Percentiles rank a stretch among this genome's conserved stretches.
Conservation (phyloP, 2,888 invertebrate genomes). For the Vanessa cardui region DNA sequence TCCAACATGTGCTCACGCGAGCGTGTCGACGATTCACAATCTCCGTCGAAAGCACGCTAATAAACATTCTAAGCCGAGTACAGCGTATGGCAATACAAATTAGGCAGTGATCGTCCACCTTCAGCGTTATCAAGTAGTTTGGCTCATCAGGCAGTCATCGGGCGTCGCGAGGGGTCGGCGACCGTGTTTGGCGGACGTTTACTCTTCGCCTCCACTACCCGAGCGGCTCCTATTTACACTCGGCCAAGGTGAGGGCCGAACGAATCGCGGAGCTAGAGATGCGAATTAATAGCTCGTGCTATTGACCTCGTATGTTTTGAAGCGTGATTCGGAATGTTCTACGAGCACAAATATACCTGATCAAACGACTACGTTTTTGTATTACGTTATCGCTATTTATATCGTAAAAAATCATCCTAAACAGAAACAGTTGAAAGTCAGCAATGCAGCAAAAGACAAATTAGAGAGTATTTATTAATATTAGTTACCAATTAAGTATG, state of each 20-base stretch:
- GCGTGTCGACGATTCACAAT: conserved; percentile 30
- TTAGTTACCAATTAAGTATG: neutral
- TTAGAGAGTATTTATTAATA: neutral
- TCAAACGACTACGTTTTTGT: conserved; percentile 14
- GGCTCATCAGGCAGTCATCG: conserved; percentile 63
- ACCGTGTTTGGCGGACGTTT: conserved; percentile 75
- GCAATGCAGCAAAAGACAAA: no score
- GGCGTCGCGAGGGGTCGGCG: conserved; percentile 65
- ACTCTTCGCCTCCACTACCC: conserved; percentile 54
- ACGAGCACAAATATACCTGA: conserved; percentile 13
- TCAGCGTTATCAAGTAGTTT: conserved; percentile 29
- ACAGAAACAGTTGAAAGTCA: neutral
- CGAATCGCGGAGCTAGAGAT: conserved; percentile 43
- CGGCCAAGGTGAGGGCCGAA: conserved; percentile 74
- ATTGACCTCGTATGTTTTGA: conserved; percentile 50
- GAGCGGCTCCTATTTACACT: conserved; percentile 55
- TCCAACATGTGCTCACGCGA: conserved; percentile 27
- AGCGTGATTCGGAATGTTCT: conserved; percentile 33
- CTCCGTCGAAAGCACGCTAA: conserved; percentile 47
- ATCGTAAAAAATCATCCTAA: neutral
- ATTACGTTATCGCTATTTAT: conserved; percentile 9
- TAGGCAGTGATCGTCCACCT: conserved; percentile 42
- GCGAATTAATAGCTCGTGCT: conserved; percentile 51
- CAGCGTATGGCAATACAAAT: conserved; percentile 42
- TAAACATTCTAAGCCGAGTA: conserved; percentile 44